These are phyloP conservation scores for Catharus bicknelli DNA, from an alignment of 2,113 vertebrate genomes.

Conservation along the genomic window DNA sequence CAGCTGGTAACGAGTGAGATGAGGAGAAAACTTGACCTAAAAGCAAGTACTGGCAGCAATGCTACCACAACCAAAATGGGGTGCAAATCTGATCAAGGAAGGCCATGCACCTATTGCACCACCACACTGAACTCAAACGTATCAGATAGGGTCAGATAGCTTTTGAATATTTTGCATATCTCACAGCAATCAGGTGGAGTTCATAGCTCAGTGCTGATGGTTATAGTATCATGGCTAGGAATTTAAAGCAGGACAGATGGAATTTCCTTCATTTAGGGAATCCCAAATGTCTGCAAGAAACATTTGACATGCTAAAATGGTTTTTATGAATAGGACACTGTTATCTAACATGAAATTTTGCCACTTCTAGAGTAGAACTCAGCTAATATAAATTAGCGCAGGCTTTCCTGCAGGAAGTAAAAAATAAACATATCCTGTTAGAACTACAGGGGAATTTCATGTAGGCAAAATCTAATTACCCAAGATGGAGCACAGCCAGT, in stretches of 20 bases:
- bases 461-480: constrained; percentile 38
- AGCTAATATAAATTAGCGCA: background rate
- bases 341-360: background rate
- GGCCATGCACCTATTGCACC: background rate
- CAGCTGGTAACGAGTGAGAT: background rate
- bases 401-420: constrained; percentile 10
- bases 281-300: background rate
- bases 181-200: background rate
- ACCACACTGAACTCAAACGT: background rate
- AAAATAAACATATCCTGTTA: constrained; percentile 3
- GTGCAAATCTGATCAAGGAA: background rate
- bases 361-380: background rate
- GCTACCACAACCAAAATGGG: background rate
- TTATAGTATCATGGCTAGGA: background rate
- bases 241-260: background rate
- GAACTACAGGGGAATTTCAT: constrained; percentile 24
- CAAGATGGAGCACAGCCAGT: background rate
- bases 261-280: constrained; percentile 8
- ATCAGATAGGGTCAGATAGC: background rate
- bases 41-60: background rate
- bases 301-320: background rate
- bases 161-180: background rate
- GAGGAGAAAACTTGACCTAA: background rate
- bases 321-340: constrained; percentile 18
- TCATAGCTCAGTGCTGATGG: rapidly evolving